phyloP scores from a whole-genome alignment of 2,797 vertebrate species.

The Ambastaia sidthimunki region DNA sequence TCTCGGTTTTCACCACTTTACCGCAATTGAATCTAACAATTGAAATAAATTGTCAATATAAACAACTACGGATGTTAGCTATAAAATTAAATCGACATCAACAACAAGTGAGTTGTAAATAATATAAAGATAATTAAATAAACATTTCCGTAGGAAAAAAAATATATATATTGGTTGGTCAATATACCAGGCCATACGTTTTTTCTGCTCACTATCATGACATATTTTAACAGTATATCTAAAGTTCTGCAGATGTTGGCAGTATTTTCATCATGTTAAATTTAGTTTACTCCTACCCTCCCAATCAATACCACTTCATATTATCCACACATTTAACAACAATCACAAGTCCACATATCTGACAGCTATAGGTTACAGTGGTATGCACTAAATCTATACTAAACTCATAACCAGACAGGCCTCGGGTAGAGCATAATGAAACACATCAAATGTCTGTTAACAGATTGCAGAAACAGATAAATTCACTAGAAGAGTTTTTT shows the following conservation, averaged over 20 bases:
- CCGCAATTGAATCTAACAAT: no score
- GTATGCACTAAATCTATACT: not conserved
- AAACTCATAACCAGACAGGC: not conserved
- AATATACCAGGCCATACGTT: no score
- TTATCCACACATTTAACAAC: not conserved
- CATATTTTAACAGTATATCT: not conserved
- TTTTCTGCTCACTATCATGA: not conserved
- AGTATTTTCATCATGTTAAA: not conserved
- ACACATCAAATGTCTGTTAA: not conserved
- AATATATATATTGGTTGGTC: no score
- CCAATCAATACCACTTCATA: not conserved
- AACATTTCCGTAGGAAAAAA: no score
- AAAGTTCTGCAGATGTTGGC: not conserved
- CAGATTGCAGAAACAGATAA: not conserved
- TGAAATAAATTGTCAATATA: no score
- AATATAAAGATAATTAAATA: no score
- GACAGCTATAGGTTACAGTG: no score
- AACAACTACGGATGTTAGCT: no score
- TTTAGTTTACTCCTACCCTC: not conserved
- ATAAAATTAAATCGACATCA: no score
- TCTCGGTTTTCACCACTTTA: no score
- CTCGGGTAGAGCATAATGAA: not conserved
- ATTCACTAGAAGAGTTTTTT: not conserved
- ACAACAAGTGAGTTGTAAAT: no score
- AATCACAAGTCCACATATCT: no score